Evolutionary conservation across 2,113 vertebrate species (phyloP).

Genomic region (Xenus cinereus): DNA sequence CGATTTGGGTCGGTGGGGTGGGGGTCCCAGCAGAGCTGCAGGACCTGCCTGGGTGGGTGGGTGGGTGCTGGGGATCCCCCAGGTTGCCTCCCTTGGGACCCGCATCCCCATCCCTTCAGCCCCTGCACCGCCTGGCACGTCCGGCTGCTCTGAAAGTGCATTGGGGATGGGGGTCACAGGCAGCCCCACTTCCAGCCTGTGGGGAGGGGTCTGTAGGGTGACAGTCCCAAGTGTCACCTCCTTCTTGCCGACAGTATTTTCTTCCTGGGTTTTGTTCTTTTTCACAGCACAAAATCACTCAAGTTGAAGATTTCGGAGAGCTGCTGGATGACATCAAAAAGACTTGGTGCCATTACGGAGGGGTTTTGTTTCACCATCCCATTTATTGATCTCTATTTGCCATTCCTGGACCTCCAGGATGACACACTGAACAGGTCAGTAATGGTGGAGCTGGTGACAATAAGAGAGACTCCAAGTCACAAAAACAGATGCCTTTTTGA

Average conservation of each 20-base stretch:
- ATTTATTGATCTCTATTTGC: conserved; percentile 44
- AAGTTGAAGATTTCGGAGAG: conserved; percentile 14
- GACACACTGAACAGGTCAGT: conserved; percentile 16
- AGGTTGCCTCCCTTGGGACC: background rate
- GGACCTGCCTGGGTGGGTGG: background rate
- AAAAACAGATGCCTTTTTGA: background rate
- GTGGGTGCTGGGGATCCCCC: background rate
- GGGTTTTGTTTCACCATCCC: conserved; percentile 42
- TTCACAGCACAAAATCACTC: background rate
- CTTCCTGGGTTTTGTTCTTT: background rate
- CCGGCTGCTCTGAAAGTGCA: background rate
- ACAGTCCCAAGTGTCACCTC: background rate
- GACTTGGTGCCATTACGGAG: background rate
- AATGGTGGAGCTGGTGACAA: background rate
- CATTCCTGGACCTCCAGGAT: conserved; percentile 51
- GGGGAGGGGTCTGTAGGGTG: background rate
- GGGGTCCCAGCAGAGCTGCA: background rate
- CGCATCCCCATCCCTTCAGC: background rate
- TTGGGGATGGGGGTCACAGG: background rate
- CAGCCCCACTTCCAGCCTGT: accelerated
- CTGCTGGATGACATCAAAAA: conserved; percentile 43
- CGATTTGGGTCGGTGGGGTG: background rate
- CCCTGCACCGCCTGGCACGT: background rate
- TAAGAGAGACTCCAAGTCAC: background rate
- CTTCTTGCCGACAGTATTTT: background rate